A percentile compares a stretch with the other conserved stretches of the same genome.
These are phyloP conservation scores for Pluvianellus socialis DNA, from an alignment of 2,113 vertebrate species.

Conservation along the genomic window DNA sequence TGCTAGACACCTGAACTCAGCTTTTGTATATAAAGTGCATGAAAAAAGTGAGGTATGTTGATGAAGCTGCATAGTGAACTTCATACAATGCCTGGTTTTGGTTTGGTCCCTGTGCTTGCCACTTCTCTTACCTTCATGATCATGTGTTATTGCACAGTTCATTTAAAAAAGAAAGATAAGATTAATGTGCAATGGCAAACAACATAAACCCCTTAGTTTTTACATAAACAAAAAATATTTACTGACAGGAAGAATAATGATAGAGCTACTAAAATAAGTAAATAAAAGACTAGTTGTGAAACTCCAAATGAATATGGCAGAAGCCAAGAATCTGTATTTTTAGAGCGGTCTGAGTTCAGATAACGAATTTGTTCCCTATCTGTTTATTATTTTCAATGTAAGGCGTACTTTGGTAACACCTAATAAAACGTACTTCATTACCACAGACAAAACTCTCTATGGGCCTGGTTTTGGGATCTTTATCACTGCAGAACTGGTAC, in stretches of 20 bases:
- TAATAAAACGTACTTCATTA: not conserved
- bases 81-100: not conserved
- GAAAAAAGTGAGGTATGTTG: slow-evolving; percentile 44
- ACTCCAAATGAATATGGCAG: not conserved
- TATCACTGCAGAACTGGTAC: not conserved
- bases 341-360: not conserved
- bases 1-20: not conserved
- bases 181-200: not conserved
- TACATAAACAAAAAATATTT: not conserved
- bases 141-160: not conserved
- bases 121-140: not conserved
- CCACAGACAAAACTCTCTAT: not conserved
- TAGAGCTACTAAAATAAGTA: not conserved
- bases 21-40: slow-evolving; percentile 43
- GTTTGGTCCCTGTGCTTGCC: not conserved
- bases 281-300: not conserved
- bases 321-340: not conserved
- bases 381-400: not conserved
- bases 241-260: not conserved
- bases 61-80: not conserved
- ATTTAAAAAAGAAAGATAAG: not conserved
- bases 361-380: not conserved
- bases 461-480: not conserved
- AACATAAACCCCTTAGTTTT: not conserved
- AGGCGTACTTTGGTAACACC: not conserved